phyloP scores from a whole-genome alignment of 2,113 vertebrate genomes.

The Ivindomyrus marchei region DNA sequence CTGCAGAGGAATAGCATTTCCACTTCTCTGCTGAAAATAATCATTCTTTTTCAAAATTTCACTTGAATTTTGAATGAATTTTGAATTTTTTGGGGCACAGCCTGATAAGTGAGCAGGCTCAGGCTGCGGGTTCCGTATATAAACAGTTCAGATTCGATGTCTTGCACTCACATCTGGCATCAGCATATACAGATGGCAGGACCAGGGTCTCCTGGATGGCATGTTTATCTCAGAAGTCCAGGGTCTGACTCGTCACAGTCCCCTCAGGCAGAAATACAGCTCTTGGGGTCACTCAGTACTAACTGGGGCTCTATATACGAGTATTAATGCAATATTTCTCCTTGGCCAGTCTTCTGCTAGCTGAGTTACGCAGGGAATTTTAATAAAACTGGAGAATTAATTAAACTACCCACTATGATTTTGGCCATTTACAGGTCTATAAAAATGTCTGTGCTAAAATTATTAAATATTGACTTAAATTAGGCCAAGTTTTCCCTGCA shows the following conservation, averaged over 20 bases:
- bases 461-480: background rate
- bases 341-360: background rate
- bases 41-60: background rate
- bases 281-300: background rate
- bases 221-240: background rate
- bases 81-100: background rate
- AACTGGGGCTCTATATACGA: background rate
- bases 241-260: background rate
- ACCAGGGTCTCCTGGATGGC: too few relatives aligned
- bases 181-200: background rate
- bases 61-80: background rate
- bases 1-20: background rate
- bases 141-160: background rate
- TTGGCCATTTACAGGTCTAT: background rate
- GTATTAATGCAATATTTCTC: background rate
- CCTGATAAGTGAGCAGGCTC: background rate
- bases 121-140: background rate
- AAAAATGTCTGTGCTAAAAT: background rate
- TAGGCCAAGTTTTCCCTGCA: background rate
- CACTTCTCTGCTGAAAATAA: background rate
- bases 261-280: background rate
- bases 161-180: background rate
- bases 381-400: constrained; percentile 2
- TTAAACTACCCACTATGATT: background rate
- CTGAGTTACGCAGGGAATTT: background rate